Evolutionary conservation across 2,797 vertebrate species (phyloP), one percentile per base, ranked within the genome.

Genomic region (Notolepis coatsorum): DNA sequence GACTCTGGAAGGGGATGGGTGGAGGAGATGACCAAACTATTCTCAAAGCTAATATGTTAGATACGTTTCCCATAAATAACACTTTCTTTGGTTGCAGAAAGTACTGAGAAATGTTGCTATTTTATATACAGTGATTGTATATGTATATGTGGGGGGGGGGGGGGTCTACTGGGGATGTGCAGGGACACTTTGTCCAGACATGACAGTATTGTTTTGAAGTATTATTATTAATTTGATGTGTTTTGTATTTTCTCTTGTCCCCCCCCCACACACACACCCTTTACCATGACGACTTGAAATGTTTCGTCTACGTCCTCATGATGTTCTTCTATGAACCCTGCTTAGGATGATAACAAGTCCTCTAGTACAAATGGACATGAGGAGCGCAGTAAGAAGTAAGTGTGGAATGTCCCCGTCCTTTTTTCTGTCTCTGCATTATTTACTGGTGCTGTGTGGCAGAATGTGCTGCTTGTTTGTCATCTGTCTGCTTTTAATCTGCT

Each of bases 321-420:
- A 96, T 99, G 95, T 99, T 99, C 94, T 98, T 96, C 96, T 99
- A 97, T 99, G 96, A 94, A 98, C 96, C 95, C 94, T 97, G 96
- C 96, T 97, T 97, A 99, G 98, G 98, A 98, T 95, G 98, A 99
- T 95, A 96, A 95, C 96, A 99, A 98, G 93, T 93, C 97, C 93
- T 97, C 96, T 95, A 97, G 96, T 96, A 95, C 97, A 90, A 98
- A 99, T 65, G 97, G 96, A 88, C 96, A 99, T 13, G 95, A 98
- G 77, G 96, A 97, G 69, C 96, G 96, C 82, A 95, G 89, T 89
- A 98, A 96, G 90, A 99, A 99, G 98, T 99, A 89, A 95, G 98
- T 93, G 37, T 33, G n/a, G 0, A 20, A 17, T 31, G 5, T 18
- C 9, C 18, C 1, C 7, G 27, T 13, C 2, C 30, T 3, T 12